Evolutionary conservation across 2,888 invertebrate species (phyloP), one percentile per base, ranked within the genome.

Genomic region (Drosophila mimetica): DNA sequence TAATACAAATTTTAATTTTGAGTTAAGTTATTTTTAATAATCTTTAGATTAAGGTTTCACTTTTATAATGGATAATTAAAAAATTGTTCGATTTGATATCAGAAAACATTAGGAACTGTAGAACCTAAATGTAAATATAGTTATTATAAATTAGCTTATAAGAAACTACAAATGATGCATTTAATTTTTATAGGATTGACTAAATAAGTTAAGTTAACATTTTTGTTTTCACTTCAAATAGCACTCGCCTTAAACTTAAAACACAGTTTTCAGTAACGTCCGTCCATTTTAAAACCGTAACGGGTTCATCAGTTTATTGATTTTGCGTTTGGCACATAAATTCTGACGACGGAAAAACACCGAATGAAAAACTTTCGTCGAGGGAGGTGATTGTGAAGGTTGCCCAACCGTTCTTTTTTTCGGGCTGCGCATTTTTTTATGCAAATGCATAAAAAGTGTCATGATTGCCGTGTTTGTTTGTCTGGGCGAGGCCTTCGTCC

Each of bases 361-460:
- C 9, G 22, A 48, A 18, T 39, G 18, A 63, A 73, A 58, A 75
- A 79, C 76, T 76, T 77, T 86, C 71, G 63, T 41, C 71, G 75
- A 13, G 51, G 41, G 46, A 28, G 61, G 30, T 41, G 58, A 39
- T 41, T 52, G 44, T 14, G 34, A 34, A 36, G 65, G 34, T 22
- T 36, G 32, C 22, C 59, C 9, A 36, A 20, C 28, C 46, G 36
- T 60, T 64, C 61, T 60, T 52, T 63, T 63, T 60, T 41, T 28
- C 18, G 59, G 25, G 34, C 42, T 53, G 50, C 32, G 25, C 28
- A 69, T 58, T 79, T 76, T 75, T 69, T 74, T 86, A 82, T 82
- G 84, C 81, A 82, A 82, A 82, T 86, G 86, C 86, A 77, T 83
- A 86, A 82, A 82, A 86, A 82, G 86, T 82, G 81, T 86, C 81